phyloP scores from a whole-genome alignment of 2,797 vertebrate species.

The Parauchenoglanis ngamensis region DNA sequence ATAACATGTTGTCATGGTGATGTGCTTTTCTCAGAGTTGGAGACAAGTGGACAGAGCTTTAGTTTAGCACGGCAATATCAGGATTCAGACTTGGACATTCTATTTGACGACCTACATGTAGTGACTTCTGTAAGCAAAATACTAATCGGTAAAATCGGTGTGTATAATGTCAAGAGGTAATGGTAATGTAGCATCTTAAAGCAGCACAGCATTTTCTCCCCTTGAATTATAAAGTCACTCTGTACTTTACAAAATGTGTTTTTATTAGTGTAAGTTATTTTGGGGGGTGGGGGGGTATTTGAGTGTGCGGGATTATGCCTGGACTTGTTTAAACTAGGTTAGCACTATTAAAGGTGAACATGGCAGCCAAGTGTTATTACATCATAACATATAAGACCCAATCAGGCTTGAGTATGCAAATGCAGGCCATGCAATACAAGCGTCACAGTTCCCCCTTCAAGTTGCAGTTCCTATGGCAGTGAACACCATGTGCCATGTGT shows the following conservation, averaged over 20 bases:
- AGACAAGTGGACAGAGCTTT: background rate
- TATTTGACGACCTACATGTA: background rate
- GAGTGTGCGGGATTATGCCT: background rate
- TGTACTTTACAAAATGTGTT: background rate
- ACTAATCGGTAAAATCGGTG: background rate
- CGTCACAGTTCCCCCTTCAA: background rate
- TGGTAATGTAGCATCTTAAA: background rate
- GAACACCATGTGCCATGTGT: background rate
- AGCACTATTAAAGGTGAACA: background rate
- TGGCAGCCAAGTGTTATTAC: background rate
- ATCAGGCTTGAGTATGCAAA: conserved; percentile 4
- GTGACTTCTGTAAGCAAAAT: background rate
- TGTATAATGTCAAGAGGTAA: background rate
- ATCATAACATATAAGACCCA: background rate
- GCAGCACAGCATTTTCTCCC: background rate
- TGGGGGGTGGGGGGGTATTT: background rate
- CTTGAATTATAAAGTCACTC: background rate
- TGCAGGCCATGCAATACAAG: background rate
- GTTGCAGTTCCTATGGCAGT: background rate
- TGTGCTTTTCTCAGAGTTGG: background rate
- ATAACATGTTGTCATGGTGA: conserved; percentile 28
- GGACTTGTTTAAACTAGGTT: background rate
- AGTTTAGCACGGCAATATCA: background rate
- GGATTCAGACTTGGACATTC: background rate
- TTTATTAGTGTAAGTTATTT: background rate